phyloP scores from a whole-genome alignment of 2,113 vertebrate genomes.

The Melanerpes aurifrons region DNA sequence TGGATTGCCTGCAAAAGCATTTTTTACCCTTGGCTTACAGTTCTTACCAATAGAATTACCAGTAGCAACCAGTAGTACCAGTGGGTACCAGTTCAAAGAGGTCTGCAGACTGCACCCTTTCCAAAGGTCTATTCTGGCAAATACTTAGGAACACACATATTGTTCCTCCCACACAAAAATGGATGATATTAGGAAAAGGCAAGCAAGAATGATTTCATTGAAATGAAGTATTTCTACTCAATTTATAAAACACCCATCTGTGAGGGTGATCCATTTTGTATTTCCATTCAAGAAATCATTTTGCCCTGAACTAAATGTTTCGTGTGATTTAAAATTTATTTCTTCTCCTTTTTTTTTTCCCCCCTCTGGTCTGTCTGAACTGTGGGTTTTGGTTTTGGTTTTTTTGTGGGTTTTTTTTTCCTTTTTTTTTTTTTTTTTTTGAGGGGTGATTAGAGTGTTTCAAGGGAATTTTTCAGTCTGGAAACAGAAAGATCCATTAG shows the following conservation, averaged over 20 bases:
- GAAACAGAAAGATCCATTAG: slow-evolving; percentile 9
- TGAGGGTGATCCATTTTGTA: slow-evolving; percentile 1
- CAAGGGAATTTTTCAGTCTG: not conserved
- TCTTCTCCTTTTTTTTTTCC: not conserved
- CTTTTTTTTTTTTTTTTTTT: not conserved
- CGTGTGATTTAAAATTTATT: not conserved
- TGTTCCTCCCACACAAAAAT: not conserved
- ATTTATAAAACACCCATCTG: not conserved
- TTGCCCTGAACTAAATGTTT: not conserved
- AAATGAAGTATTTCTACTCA: slow-evolving; percentile 2
- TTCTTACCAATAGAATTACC: not conserved
- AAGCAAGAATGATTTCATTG: not conserved
- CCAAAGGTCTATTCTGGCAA: not conserved
- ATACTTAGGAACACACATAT: not conserved
- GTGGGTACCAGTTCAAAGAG: not conserved
- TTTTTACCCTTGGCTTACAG: not conserved
- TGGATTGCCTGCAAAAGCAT: not conserved
- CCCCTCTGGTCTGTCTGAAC: not conserved
- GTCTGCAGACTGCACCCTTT: not conserved
- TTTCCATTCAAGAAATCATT: slow-evolving; percentile 19
- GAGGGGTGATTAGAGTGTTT: not conserved
- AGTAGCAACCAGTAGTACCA: not conserved
- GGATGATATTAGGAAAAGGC: not conserved
- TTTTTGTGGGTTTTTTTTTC: not conserved
- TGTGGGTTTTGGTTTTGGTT: not conserved